A percentile compares a stretch with the other conserved stretches of the same genome.
Evolutionary conservation across 2,888 invertebrate genomes (phyloP).

Genomic region (Arge pagana): DNA sequence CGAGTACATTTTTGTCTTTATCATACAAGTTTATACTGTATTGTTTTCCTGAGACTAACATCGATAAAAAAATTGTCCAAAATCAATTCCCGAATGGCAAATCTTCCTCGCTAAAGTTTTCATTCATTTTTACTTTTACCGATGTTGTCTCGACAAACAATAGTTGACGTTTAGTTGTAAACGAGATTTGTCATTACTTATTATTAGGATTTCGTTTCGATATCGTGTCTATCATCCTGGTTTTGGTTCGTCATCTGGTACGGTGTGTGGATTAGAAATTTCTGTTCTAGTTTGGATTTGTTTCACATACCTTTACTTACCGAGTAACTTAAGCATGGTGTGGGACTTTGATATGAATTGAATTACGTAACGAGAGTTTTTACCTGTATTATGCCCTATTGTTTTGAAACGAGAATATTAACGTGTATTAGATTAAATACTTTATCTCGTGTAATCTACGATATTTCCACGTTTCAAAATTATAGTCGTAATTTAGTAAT

Average conservation of each 20-base stretch:
- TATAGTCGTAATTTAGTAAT: slow-evolving; percentile 7
- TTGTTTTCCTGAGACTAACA: no score
- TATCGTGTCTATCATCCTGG: slow-evolving; percentile 16
- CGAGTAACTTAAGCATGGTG: slow-evolving; percentile 36
- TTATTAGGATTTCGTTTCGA: slow-evolving; percentile 3
- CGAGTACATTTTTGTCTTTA: no score
- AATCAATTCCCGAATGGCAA: no score
- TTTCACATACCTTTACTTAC: slow-evolving; percentile 14
- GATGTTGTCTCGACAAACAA: no score
- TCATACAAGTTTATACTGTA: no score
- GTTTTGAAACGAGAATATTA: slow-evolving; percentile 31
- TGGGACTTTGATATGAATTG: slow-evolving; percentile 35
- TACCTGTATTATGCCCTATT: slow-evolving; percentile 18
- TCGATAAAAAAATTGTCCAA: no score
- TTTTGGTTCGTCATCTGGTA: slow-evolving; percentile 40
- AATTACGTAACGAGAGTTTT: slow-evolving; percentile 26
- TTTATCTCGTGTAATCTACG: neutral
- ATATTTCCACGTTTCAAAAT: slow-evolving; percentile 26
- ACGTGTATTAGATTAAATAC: no score
- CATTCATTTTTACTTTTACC: slow-evolving; percentile 23
- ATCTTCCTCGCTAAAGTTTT: no score
- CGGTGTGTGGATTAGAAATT: slow-evolving; percentile 34
- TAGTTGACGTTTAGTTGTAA: no score
- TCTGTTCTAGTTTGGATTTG: slow-evolving; percentile 29
- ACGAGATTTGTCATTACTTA: no score